Evolutionary conservation across 2,113 vertebrate genomes (phyloP).

Genomic region (Melanostigma gelatinosum): DNA sequence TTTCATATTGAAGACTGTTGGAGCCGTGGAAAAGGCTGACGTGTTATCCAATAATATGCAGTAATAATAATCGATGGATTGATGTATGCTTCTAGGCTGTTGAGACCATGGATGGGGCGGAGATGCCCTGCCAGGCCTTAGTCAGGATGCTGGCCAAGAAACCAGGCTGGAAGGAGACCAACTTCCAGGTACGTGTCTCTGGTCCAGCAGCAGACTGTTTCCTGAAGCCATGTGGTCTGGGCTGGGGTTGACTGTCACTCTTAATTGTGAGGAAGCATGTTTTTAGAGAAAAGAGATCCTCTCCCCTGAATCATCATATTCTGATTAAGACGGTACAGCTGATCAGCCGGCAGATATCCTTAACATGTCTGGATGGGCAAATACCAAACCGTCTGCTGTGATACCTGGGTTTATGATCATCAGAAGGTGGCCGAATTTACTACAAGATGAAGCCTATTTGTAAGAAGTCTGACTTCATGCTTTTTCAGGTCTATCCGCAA

Average conservation of each 20-base stretch:
- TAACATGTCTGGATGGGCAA: too few relatives aligned
- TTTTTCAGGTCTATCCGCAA: too few relatives aligned
- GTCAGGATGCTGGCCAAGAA: conserved; percentile 98
- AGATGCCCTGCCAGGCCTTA: conserved; percentile 96
- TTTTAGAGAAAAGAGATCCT: background rate
- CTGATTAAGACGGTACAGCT: too few relatives aligned
- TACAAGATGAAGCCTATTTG: too few relatives aligned
- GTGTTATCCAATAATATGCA: background rate
- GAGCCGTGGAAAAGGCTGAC: background rate
- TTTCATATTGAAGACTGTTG: background rate
- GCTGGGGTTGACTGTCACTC: background rate
- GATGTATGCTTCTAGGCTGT: conserved; percentile 84
- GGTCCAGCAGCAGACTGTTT: background rate
- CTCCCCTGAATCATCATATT: background rate
- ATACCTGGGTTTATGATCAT: too few relatives aligned
- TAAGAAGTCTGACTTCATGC: too few relatives aligned
- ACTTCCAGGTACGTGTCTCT: conserved; percentile 91
- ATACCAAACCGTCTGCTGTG: too few relatives aligned
- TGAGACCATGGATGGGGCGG: conserved; percentile 91
- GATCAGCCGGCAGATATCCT: background rate
- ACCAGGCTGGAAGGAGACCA: conserved; percentile 99
- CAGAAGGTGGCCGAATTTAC: too few relatives aligned
- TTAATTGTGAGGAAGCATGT: background rate
- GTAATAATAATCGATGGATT: background rate
- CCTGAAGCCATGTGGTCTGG: background rate